Evolutionary conservation across 2,113 vertebrate genomes (phyloP), one percentile per base, ranked within the genome.

Genomic region (Podocnemis expansa): DNA sequence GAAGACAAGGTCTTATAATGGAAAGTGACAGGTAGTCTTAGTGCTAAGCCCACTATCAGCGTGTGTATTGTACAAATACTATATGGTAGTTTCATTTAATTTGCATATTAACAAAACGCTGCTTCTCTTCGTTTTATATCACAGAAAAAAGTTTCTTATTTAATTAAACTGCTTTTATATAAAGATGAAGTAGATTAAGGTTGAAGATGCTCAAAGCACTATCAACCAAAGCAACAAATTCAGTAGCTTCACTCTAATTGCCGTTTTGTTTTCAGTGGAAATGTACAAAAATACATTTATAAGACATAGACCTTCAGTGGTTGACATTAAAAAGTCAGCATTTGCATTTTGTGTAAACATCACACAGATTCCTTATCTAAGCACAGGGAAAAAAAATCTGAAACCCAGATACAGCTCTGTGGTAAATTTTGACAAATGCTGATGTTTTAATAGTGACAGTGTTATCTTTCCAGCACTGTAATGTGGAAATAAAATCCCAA

Each of bases 361-460:
- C 9, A 70, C 63, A 56, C 11, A 84, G 56, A 89, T 29, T 76
- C 1, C 38, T 92, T 88, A n/a, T 9, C 8, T 76, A 84, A 78
- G 51, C 78, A 84, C 84, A 14, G 84, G 21, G 47, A 4, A 83
- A 89, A 86, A 47, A 51, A 91, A 21, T 10, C 47, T n/a, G n/a
- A n/a, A 58, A 84, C 67, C 21, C 47, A 56, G 21, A 10, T 89
- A 58, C 2, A 17, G 51, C 17, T 67, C 34, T 38, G 34, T 67
- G n/a, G 10, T 60, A 84, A 22, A 13, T 86, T 52, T 89, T 75
- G 45, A 76, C 51, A 96, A 95, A 95, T 95, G 92, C 14, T 93
- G 60, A 91, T 73, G 89, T 88, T 89, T 70, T 47, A 91, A 79
- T 88, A 88, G 51, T 41, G 41, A 80, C 88, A 91, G 24, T 86